Base-by-base conservation (phyloP, 2,113 vertebrate species). In the Oryzias celebensis region DNA sequence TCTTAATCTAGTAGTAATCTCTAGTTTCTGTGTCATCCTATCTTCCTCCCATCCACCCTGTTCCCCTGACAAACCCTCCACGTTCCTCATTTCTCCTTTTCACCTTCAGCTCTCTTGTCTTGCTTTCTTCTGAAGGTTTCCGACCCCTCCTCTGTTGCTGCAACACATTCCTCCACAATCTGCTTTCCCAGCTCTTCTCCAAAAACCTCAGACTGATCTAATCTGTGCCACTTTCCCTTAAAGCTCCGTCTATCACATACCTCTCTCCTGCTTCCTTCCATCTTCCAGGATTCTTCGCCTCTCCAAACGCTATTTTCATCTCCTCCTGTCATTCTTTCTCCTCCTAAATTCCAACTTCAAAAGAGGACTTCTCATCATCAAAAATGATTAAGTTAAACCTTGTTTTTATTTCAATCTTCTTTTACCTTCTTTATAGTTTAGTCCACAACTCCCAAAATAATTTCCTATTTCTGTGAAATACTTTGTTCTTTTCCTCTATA, bases 151-250 rank as follows among this genome's bases (percentile, higher is more conserved):
- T 23, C 41, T 18, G 15, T 42, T 18, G n/a, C 56, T 63, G 55
- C 58, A 2, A 46, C 67, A 62, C 63, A 72, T 42, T 70, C 56
- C 57, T 61, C 23, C 2, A 3, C 45, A 63, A 75, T 60, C 68
- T 82, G 54, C 36, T 6, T 43, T 1, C 57, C 41, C 24, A 54
- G 43, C 43, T 62, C 52, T 42, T 54, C 46, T 65, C 49, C 4
- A 3, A 46, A 55, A 55, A 15, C 28, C 22, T 59, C 23, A 57
- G 28, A 53, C 53, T 68, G 58, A 75, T 75, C 66, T 72, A 66
- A 79, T 81, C 57, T 73, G 75, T 52, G 73, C 77, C 47, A 77
- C 62, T 79, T 78, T 78, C 45, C 31, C 31, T 45, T 47, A 51
- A 62, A 45, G 16, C 53, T 60, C 62, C 44, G 20, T 31, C 58